phyloP scores from a whole-genome alignment of 2,888 invertebrate genomes.

The Macropis europaea region DNA sequence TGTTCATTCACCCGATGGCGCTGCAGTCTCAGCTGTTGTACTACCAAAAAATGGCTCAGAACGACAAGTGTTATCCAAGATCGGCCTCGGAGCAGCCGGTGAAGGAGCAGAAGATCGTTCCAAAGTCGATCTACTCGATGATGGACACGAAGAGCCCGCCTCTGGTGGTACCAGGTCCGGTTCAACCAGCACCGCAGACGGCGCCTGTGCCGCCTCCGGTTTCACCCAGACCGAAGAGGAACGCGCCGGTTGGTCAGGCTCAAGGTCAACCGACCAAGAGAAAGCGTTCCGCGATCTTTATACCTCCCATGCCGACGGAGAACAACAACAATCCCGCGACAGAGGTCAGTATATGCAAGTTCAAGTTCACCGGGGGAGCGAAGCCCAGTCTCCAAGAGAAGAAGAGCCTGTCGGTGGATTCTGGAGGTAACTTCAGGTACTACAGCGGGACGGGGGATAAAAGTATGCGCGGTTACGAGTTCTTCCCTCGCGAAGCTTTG shows the following conservation, averaged over 20 bases:
- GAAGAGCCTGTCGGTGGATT: conserved; percentile 94
- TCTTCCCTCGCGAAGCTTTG: conserved; percentile 87
- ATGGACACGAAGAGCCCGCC: conserved; percentile 68
- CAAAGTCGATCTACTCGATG: conserved; percentile 78
- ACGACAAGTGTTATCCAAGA: conserved; percentile 73
- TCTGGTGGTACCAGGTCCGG: conserved; percentile 61
- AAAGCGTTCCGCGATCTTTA: conserved; percentile 91
- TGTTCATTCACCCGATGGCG: conserved; percentile 88
- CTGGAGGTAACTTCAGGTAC: conserved; percentile 93
- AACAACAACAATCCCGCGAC: conserved; percentile 88
- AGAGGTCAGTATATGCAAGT: conserved; percentile 95
- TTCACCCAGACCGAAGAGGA: conserved; percentile 80
- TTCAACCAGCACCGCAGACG: conserved; percentile 66
- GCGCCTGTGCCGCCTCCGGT: conserved; percentile 58
- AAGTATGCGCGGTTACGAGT: conserved; percentile 88
- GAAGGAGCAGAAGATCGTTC: conserved; percentile 77
- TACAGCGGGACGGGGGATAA: conserved; percentile 93
- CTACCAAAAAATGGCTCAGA: conserved; percentile 87
- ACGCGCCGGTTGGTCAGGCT: conserved; percentile 75
- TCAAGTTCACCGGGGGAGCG: conserved; percentile 95
- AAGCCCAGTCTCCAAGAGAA: conserved; percentile 94
- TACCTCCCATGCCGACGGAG: conserved; percentile 90
- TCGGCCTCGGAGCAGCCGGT: conserved; percentile 53
- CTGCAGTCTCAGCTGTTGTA: conserved; percentile 87
- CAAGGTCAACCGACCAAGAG: conserved; percentile 83